Conservation (phyloP, 2,797 vertebrate species). For the Balearica regulorum region DNA sequence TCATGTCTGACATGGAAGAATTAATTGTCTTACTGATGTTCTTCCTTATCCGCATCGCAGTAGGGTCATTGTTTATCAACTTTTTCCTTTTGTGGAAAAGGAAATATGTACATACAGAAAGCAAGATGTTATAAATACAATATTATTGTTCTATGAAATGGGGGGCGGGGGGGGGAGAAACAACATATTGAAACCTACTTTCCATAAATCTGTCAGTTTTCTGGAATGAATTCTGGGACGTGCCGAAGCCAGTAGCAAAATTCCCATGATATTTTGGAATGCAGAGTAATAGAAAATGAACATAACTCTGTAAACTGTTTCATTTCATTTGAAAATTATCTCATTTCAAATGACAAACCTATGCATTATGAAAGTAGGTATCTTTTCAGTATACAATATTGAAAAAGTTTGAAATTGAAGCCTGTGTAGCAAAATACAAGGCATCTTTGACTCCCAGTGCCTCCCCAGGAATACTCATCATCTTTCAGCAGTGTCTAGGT, state of each 20-base stretch:
- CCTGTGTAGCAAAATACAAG: neutral
- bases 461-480: neutral
- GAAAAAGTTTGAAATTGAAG: neutral
- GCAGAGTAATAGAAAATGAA: neutral
- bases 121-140: neutral
- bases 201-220: constrained; percentile 2
- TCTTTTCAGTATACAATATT: neutral
- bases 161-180: neutral
- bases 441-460: neutral
- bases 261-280: neutral
- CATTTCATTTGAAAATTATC: neutral
- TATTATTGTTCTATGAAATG: neutral
- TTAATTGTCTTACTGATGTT: neutral
- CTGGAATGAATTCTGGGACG: neutral
- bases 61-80: neutral
- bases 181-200: neutral
- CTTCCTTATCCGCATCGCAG: neutral
- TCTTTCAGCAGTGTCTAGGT: neutral
- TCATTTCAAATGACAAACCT: neutral
- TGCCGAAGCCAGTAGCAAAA: neutral
- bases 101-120: neutral
- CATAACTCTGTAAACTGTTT: neutral
- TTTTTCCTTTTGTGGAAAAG: neutral
- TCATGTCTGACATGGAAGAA: neutral
- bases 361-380: neutral